Base-by-base conservation (phyloP, 2,888 invertebrate genomes). In the Pachycephus smyrnensis region DNA sequence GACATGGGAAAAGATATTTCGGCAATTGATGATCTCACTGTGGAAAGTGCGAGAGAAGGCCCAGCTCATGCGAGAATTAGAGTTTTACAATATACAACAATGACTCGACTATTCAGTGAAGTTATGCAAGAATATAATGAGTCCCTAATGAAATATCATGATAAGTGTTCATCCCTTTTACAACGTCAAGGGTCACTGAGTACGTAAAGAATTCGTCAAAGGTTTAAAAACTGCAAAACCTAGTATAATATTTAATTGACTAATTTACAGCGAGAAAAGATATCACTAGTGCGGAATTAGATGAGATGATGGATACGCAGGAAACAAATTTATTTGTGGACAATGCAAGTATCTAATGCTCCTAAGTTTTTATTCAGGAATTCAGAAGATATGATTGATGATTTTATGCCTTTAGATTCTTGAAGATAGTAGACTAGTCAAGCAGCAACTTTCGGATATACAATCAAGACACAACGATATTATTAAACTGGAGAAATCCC, bases 401-500 rank as follows among this genome's bases (percentile, higher is more conserved):
- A 68, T 71, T 31, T 71, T 71, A 80, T 80, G 37, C 78, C 86
- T 89, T 77, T 90, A 97, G 96, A 95, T 97, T 91, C 94, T 96
- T 87, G 94, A 95, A 83, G 96, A 97, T 91, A 97, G 96, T 76
- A 94, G 94, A 87, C 94, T 95, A 91, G 97, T 96, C 69, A 95
- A 94, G 84, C 92, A 93, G 84, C 94, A 95, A 89, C 93, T 98
- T 87, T 95, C 95, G 82, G 97, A 97, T 88, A 95, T 97, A 84
- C 95, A 97, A 93, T 95, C 94, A 83, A 93, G 98, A 76, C 97
- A 97, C 91, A 94, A 95, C 85, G 97, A 97, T 92, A 94, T 98
- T 84, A 91, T 95, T 84, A 96, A 96, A 90, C 93, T 97, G 81
- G 98, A 98, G 92, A 94, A 94, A 86, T 95, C 96, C 87, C 94